Evolutionary conservation across 2,797 vertebrate species (phyloP), one percentile per base, ranked within the genome.

Genomic region (Paguma larvata): DNA sequence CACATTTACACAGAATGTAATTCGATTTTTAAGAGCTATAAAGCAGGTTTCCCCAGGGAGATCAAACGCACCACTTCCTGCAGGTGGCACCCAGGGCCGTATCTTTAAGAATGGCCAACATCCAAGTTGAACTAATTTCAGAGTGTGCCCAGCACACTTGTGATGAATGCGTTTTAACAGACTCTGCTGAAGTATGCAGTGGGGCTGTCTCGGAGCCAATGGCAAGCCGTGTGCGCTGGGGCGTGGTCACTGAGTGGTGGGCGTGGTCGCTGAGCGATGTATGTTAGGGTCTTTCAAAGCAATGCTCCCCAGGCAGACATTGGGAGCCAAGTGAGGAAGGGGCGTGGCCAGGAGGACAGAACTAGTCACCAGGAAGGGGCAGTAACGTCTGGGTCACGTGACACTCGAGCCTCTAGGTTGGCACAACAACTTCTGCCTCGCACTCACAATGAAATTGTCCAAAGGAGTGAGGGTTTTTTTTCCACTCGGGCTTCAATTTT

Each of bases 1-100:
- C 51, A 75, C 48, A 83, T 32, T 53, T 85, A 46, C 56, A 82
- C 25, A 46, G 83, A 72, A 63, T 3, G 5, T 34, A 86, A 97
- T 53, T 84, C 13, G 0, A n/a, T 79, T 90, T 93, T 93, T 89
- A 16, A 87, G 56, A 56, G 62, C 65, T 56, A 6, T 79, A 94
- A 85, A 72, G 63, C 41, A 18, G 27, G 19, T 67, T 18, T 90
- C 34, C 34, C 70, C 19, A 4, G 5, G 8, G 80, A 93, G 84
- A 93, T 84, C 91, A 94, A 97, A 93, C 77, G 32, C 34, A 32
- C n/a, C 5, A 6, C n/a, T 86, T 91, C 85, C 93, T 73, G 84
- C 41, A 44, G 59, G 59, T 51, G 48, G 62, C 15, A 63, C 48
- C 19, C 0, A 4, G 19, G 75, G 32, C 65, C 2, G 0, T 63